Evolutionary conservation across 2,797 vertebrate genomes (phyloP).

Genomic region (Sardinella longiceps): DNA sequence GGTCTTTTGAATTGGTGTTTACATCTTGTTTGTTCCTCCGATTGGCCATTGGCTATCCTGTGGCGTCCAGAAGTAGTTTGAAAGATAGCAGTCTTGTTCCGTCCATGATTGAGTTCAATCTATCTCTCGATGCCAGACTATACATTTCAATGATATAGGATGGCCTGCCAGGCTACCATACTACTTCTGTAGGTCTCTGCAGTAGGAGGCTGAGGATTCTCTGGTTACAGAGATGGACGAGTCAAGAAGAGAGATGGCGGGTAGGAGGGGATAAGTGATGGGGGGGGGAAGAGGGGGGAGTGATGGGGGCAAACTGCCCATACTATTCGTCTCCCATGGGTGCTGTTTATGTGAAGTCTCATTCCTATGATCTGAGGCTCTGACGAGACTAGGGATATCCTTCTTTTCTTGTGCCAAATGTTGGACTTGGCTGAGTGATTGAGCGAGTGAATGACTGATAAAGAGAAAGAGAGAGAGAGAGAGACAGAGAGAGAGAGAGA

Average conservation of each 20-base stretch:
- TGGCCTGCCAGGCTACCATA: too few species aligned
- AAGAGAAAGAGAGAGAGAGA: conserved; percentile 49
- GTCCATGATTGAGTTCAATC: too few species aligned
- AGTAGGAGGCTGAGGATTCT: neutral
- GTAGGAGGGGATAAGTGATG: neutral
- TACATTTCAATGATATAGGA: too few species aligned
- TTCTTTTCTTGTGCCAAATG: neutral
- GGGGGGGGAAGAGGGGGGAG: conserved; percentile 44
- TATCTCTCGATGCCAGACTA: too few species aligned
- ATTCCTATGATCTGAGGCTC: neutral
- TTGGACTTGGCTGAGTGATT: neutral
- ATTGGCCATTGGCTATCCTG: too few species aligned
- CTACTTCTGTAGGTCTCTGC: neutral
- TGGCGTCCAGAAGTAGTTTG: too few species aligned
- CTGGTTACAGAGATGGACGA: neutral
- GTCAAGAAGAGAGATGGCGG: neutral
- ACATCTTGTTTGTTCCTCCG: too few species aligned
- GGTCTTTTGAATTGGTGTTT: too few species aligned
- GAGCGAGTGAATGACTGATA: conserved; percentile 37
- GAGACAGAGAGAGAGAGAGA: conserved; percentile 32
- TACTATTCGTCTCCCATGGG: neutral
- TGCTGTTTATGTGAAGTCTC: neutral
- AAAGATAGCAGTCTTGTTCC: too few species aligned
- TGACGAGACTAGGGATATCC: neutral
- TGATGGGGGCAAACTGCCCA: neutral